Conservation (phyloP, 2,888 invertebrate genomes). For the Monopis laevigella region DNA sequence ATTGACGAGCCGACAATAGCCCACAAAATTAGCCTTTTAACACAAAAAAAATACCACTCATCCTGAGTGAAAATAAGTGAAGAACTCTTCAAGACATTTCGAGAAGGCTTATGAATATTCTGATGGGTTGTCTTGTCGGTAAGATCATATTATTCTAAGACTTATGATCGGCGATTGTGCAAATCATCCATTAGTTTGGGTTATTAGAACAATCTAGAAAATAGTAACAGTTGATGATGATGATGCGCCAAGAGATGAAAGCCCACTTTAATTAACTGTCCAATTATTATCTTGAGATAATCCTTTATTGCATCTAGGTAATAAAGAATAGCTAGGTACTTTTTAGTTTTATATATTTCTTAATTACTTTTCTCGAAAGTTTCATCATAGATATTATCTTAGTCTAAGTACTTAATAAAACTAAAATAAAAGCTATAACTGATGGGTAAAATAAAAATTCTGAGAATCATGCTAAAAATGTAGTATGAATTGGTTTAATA, state of each 20-base stretch:
- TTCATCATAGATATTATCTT: too few species aligned
- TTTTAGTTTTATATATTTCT: too few species aligned
- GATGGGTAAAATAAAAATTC: too few species aligned
- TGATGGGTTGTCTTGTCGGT: background rate
- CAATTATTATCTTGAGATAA: slow-evolving; percentile 7
- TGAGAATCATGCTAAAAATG: too few species aligned
- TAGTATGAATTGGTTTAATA: too few species aligned
- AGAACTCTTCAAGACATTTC: background rate
- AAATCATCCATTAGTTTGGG: slow-evolving; percentile 6
- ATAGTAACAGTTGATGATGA: slow-evolving; percentile 2
- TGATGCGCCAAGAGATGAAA: background rate
- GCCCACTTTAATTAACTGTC: slow-evolving; percentile 7
- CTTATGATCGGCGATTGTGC: slow-evolving; percentile 8
- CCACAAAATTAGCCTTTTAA: slow-evolving; percentile 31
- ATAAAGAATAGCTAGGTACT: too few species aligned
- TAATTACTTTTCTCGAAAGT: too few species aligned
- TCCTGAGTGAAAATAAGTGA: background rate
- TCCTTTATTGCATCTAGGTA: background rate
- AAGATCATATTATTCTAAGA: background rate
- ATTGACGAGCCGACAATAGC: slow-evolving; percentile 28
- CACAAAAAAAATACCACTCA: slow-evolving; percentile 1
- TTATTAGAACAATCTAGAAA: slow-evolving; percentile 6
- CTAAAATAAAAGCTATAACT: too few species aligned
- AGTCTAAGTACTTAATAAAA: too few species aligned
- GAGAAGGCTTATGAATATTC: background rate